A percentile compares a stretch with the other conserved stretches of the same genome.
phyloP scores from a whole-genome alignment of 2,888 invertebrate species.

The Gasteruption jaculator region DNA sequence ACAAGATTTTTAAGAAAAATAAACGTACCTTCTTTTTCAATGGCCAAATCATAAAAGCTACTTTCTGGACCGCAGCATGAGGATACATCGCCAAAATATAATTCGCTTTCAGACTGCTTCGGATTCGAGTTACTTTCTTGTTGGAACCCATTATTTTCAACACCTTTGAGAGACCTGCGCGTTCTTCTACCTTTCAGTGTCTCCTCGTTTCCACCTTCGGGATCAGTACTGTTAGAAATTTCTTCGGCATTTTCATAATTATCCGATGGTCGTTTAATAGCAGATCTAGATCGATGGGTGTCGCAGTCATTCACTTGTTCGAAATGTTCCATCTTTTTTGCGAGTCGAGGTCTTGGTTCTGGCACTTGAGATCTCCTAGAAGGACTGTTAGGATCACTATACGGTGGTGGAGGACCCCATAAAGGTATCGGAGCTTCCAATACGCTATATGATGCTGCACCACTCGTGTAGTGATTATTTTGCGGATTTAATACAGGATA shows the following conservation, averaged over 20 bases:
- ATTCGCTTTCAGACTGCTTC: slow-evolving; percentile 70
- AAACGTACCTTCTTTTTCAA: slow-evolving; percentile 54
- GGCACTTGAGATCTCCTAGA: slow-evolving; percentile 53
- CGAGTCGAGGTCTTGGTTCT: slow-evolving; percentile 49
- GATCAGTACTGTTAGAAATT: slow-evolving; percentile 40
- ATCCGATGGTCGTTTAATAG: slow-evolving; percentile 37
- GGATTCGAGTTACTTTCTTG: slow-evolving; percentile 61
- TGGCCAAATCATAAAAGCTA: slow-evolving; percentile 58
- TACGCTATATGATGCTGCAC: slow-evolving; percentile 44
- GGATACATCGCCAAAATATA: slow-evolving; percentile 82
- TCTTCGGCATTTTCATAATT: slow-evolving; percentile 49
- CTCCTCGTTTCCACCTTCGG: slow-evolving; percentile 39
- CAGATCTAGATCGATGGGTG: slow-evolving; percentile 33
- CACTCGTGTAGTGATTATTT: slow-evolving; percentile 38
- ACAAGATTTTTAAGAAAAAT: too few relatives aligned
- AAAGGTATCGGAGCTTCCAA: slow-evolving; percentile 50
- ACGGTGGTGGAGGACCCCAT: slow-evolving; percentile 89
- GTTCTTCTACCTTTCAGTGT: slow-evolving; percentile 50
- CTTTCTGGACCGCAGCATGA: slow-evolving; percentile 69
- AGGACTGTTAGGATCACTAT: slow-evolving; percentile 75
- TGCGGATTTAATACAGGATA: slow-evolving; percentile 39
- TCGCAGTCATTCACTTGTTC: too few relatives aligned
- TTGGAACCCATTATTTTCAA: slow-evolving; percentile 74
- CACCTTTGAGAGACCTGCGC: slow-evolving; percentile 60
- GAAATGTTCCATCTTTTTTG: slow-evolving; percentile 54